Evolutionary conservation across 2,113 vertebrate genomes (phyloP), one percentile per base, ranked within the genome.

Genomic region (Erythrolamprus reginae): DNA sequence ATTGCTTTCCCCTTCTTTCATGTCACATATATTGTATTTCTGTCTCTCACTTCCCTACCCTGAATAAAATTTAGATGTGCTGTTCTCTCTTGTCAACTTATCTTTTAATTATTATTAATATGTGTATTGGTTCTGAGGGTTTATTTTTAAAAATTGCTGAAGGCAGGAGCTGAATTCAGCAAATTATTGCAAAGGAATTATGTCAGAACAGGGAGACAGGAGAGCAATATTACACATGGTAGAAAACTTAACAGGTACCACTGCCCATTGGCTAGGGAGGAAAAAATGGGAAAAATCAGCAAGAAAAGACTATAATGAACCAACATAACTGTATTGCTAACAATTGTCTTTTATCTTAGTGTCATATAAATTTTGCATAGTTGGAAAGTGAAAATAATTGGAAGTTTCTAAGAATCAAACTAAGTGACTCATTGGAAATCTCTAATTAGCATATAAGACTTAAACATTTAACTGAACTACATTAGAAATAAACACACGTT

Each of bases 101-200:
- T 52, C 90, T 93, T 95, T 93, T 93, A 94, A 96, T 96, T 96
- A 95, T 96, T 96, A 95, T 95, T 95, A 96, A 94, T 95, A 95
- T 93, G 93, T 93, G 94, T 94, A 93, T 95, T 96, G 94, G 91
- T 95, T 95, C 52, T 91, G n/a, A 88, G n/a, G 33, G 53, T 92
- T 55, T 89, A 42, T 21, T 89, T 45, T 82, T 77, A 21, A 15
- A 58, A 84, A 93, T 95, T 88, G 91, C 88, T 4, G 19, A 70
- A 90, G 53, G 0, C 1, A 33, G 58, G 92, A 95, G 93, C 95
- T 95, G 95, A 96, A 94, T 94, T 96, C 93, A 95, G 96, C 94
- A 95, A 95, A 96, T 95, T 92, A 94, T 92, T 4, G 0, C 89
- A 92, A 92, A 89, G 0, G 47, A 92, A 90, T 77, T 82, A 83